phyloP scores from a whole-genome alignment of 2,888 invertebrate species.

The Lepidonotus clava region DNA sequence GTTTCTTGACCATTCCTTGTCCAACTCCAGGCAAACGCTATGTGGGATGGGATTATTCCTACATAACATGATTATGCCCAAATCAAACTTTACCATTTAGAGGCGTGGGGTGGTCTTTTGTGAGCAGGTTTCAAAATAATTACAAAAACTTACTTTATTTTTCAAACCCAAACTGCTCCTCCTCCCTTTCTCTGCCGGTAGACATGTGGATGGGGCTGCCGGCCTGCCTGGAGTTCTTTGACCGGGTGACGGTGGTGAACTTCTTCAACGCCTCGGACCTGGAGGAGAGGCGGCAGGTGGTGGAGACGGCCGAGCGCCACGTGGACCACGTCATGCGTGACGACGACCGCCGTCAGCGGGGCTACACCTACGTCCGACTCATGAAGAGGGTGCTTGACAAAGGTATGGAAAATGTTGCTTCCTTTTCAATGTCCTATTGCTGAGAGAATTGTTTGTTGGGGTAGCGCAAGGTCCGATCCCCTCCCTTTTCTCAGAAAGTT shows the following conservation, averaged over 20 bases:
- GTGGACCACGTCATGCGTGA: not conserved
- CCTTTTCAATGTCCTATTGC: too few relatives aligned
- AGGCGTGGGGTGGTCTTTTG: too few relatives aligned
- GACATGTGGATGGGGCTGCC: slow-evolving; percentile 92
- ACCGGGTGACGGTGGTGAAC: slow-evolving; percentile 86
- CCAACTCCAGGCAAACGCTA: too few relatives aligned
- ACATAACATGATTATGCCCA: too few relatives aligned
- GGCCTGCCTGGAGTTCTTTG: slow-evolving; percentile 91
- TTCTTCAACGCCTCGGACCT: slow-evolving; percentile 84
- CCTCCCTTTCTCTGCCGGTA: slow-evolving; percentile 62
- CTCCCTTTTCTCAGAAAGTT: too few relatives aligned
- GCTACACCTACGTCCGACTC: not conserved
- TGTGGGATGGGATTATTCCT: too few relatives aligned
- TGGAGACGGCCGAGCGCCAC: slow-evolving; percentile 80
- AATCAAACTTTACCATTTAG: too few relatives aligned
- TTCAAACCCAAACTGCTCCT: not conserved
- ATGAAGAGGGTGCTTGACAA: not conserved
- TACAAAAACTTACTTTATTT: not conserved
- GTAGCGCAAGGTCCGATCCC: too few relatives aligned
- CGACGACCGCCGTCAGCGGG: not conserved
- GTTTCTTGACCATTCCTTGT: too few relatives aligned
- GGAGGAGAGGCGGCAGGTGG: slow-evolving; percentile 79
- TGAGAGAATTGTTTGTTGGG: too few relatives aligned
- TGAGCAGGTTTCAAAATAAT: not conserved
- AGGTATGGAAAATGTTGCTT: too few relatives aligned